Evolutionary conservation across 2,888 invertebrate genomes (phyloP), one percentile per base, ranked within the genome.

Genomic region (Xanthorhoe designata): DNA sequence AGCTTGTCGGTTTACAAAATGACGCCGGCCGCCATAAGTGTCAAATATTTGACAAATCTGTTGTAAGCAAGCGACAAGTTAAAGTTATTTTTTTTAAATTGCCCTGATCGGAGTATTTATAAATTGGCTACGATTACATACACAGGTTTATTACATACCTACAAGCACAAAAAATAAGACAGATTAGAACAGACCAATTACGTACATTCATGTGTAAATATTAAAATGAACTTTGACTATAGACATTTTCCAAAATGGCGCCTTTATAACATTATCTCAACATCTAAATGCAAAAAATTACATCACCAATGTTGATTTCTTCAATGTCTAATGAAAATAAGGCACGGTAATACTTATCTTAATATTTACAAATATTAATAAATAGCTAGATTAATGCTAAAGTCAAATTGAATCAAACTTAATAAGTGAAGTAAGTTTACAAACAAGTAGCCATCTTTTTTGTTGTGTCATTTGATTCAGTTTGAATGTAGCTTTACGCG

Each of bases 261-360:
- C 24, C 45, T 15, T 6, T 35, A 64, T 24, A 53, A 61, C 10
- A 51, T 17, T 52, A 61, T 52, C 53, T 49, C 64, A 29, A 51
- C 19, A 24, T 60, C 65, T 72, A 73, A 64, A 72, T 72, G 70
- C 70, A 70, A 64, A 59, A 47, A 57, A 60, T 55, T 42, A 61
- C 55, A 61, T 63, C 62, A 68, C 64, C 55, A 65, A 72, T 62
- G 56, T 54, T 64, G 59, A 55, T 59, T 51, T 55, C 50, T 59
- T 59, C 59, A 69, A 53, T 64, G 51, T 66, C 38, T 78, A 78
- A 79, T 81, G 80, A 79, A 80, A 78, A 77, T 84, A 88, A 88
- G 88, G 88, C 88, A 88, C 88, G 10, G 45, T 66, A 61, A n/a
- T 32, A 29, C 61, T 54, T 61, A 63, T 15, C 52, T n/a, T 58